These are phyloP conservation scores for Chiroxiphia lanceolata DNA, from an alignment of 2,797 vertebrate genomes.

Conservation along the genomic window DNA sequence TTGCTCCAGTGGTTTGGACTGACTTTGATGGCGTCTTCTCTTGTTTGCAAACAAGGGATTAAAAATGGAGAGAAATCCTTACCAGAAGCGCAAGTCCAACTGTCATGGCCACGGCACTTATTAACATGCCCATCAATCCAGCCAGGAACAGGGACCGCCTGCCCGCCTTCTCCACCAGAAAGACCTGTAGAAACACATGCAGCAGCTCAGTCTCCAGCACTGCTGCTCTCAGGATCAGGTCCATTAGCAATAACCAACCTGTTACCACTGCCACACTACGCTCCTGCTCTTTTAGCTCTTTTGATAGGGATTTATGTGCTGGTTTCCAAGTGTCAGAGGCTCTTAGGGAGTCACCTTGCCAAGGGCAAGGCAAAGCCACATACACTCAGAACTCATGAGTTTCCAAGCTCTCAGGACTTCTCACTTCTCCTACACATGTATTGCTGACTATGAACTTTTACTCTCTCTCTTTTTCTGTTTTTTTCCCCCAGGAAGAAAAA, in stretches of 20 bases:
- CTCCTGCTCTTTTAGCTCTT: background rate
- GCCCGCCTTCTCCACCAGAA: constrained; percentile 90
- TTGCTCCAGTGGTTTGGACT: background rate
- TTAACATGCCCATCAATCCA: constrained; percentile 89
- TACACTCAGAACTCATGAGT: background rate
- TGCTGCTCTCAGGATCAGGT: background rate
- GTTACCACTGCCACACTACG: background rate
- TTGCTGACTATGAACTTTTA: background rate
- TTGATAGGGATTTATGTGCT: background rate
- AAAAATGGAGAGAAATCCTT: constrained; percentile 12
- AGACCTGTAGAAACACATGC: constrained; percentile 75
- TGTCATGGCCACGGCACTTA: constrained; percentile 88
- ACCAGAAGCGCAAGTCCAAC: constrained; percentile 90
- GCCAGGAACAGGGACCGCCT: constrained; percentile 85
- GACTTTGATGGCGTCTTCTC: background rate
- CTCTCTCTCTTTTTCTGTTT: background rate
- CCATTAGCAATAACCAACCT: background rate
- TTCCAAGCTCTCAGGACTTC: background rate
- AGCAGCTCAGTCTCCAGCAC: background rate
- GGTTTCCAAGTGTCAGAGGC: background rate
- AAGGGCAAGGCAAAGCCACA: background rate
- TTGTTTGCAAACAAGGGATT: background rate
- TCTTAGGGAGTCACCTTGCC: background rate
- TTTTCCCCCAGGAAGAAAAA: background rate
- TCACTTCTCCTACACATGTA: fast-evolving